These are phyloP conservation scores for Limonius californicus DNA, from an alignment of 1,140 invertebrate species.

Conservation along the genomic window DNA sequence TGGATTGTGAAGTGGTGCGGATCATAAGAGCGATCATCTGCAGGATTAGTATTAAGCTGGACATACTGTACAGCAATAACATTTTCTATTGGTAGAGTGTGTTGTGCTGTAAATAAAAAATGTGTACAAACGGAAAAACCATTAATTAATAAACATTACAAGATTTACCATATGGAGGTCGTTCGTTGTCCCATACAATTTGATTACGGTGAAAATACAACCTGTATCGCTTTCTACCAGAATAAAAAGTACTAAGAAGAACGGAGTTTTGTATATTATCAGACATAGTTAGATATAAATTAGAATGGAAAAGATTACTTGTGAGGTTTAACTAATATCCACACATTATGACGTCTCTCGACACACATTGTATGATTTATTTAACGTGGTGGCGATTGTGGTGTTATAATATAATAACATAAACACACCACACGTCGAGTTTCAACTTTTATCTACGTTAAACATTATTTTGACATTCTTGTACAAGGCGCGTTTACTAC, in stretches of 20 bases:
- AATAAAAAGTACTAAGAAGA: slow-evolving; percentile 58
- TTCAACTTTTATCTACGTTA: no score
- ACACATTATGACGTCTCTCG: no score
- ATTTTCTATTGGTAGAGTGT: slow-evolving; percentile 52
- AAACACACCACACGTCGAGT: no score
- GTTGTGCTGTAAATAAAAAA: slow-evolving; percentile 48
- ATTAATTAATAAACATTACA: not conserved
- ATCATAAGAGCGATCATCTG: slow-evolving; percentile 37
- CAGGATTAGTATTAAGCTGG: slow-evolving; percentile 40
- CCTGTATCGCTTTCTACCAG: slow-evolving; percentile 59
- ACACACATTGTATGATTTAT: no score
- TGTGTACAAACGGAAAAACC: no score
- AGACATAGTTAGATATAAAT: slow-evolving; percentile 24
- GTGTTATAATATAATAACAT: no score
- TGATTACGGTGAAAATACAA: slow-evolving; percentile 62
- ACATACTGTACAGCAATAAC: slow-evolving; percentile 53
- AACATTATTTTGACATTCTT: no score
- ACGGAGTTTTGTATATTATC: slow-evolving; percentile 45
- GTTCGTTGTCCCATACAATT: slow-evolving; percentile 62
- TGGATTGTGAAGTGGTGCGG: slow-evolving; percentile 59
- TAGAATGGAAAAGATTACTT: not conserved
- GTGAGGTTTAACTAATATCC: not conserved
- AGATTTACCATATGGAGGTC: slow-evolving; percentile 51
- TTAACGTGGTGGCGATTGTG: no score
- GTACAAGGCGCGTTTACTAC: no score